Percentiles rank a stretch among this genome's conserved stretches.
Conservation (phyloP, 2,797 vertebrate genomes). For the Anguilla marmorata region DNA sequence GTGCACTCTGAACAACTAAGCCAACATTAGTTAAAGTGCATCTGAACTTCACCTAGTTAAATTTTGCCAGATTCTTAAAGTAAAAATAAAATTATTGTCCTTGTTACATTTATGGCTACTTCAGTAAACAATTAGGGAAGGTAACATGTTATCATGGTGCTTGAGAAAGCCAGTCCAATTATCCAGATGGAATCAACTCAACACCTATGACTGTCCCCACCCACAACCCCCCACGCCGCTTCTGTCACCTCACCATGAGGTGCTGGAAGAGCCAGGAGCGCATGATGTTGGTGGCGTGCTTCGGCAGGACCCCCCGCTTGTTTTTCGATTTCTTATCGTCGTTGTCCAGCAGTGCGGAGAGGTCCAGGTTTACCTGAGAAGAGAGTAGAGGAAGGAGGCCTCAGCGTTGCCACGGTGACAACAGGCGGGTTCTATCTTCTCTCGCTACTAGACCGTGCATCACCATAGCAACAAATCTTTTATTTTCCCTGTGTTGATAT, state of each 20-base stretch:
- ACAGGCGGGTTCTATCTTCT: conserved; percentile 69
- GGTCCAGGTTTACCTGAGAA: conserved; percentile 90
- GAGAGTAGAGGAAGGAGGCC: conserved; percentile 47
- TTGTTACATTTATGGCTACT: background rate
- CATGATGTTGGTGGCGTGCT: conserved; percentile 99
- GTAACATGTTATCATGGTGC: too few species aligned
- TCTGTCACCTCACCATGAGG: conserved; percentile 86
- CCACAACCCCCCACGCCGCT: background rate
- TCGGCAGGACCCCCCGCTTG: conserved; percentile 94
- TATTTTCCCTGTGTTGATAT: conserved; percentile 36
- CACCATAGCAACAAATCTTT: conserved; percentile 76
- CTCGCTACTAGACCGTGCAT: conserved; percentile 72
- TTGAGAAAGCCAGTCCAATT: background rate
- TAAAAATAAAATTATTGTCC: background rate
- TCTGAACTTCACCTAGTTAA: background rate
- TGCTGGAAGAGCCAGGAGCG: conserved; percentile 99
- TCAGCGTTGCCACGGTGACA: conserved; percentile 80
- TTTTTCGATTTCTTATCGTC: conserved; percentile 99
- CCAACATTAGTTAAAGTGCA: background rate
- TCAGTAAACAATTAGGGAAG: background rate
- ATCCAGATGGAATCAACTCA: background rate
- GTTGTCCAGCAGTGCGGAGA: conserved; percentile 89
- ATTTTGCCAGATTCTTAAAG: background rate
- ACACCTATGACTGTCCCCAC: conserved; percentile 5
- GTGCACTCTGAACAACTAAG: background rate